A percentile compares a stretch with the other conserved stretches of the same genome.
phyloP scores from a whole-genome alignment of 37 sponge, comb jelly and placozoan species.

The Halichondria panicea region DNA sequence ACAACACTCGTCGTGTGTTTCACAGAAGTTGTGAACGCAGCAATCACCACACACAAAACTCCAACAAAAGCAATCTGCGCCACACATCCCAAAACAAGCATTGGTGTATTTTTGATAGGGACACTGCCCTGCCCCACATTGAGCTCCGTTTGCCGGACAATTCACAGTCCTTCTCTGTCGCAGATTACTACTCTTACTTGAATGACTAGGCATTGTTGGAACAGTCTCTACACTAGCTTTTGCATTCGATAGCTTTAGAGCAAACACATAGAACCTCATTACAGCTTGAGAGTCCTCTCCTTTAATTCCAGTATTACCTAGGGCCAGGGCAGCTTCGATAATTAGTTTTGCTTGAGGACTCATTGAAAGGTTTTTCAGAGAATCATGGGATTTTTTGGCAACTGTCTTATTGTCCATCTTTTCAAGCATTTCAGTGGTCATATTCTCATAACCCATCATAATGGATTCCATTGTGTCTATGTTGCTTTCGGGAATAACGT shows the following conservation, averaged over 20 bases:
- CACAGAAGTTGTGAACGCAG: not conserved
- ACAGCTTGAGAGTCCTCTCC: not conserved
- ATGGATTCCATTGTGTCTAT: not conserved
- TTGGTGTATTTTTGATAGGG: not conserved
- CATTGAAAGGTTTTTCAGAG: not conserved
- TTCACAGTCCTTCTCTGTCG: no score
- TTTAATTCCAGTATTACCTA: not conserved
- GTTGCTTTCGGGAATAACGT: not conserved
- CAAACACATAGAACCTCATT: not conserved
- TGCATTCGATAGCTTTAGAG: not conserved
- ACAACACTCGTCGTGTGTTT: not conserved
- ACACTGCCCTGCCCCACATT: not conserved
- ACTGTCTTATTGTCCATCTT: not conserved
- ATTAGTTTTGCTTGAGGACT: not conserved
- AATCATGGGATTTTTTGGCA: not conserved
- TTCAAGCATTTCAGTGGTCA: not conserved
- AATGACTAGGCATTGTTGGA: not conserved
- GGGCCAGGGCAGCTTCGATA: not conserved
- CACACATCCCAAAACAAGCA: not conserved
- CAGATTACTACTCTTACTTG: no score
- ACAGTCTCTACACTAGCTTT: not conserved
- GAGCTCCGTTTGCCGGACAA: no score
- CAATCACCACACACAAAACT: constrained; percentile 5
- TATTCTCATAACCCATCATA: not conserved
- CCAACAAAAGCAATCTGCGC: constrained; percentile 4